Evolutionary conservation across 2,888 invertebrate genomes (phyloP), one percentile per base, ranked within the genome.

Genomic region (Tetranychus piercei): DNA sequence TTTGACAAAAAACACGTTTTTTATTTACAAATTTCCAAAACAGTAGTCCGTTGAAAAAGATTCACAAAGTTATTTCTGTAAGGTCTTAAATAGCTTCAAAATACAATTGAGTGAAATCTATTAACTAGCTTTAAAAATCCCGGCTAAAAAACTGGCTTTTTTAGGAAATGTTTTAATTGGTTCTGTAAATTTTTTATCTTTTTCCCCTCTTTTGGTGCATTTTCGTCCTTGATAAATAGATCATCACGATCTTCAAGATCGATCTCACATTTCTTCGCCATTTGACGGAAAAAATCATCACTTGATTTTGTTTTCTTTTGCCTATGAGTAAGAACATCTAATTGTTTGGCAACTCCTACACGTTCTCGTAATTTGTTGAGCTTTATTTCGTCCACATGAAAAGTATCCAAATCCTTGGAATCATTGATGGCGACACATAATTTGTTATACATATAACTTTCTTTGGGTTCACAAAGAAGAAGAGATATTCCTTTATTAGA

Each of bases 401-500:
- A 95, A 0, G 86, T 82, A 0, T 93, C 90, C 55, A 96, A 83
- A 82, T 93, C 92, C 77, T 90, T 86, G 73, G 94, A 88, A 84
- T 90, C 89, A 77, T 90, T 89, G 7, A 97, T 85, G 0, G 92
- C 92, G 80, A 87, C 86, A 79, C 93, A 90, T 18, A 97, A 85
- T 80, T 90, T 90, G 0, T 88, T 83, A 74, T 81, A 75, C 79
- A 92, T 97, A 76, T 86, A 86, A 76, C 86, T 87, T 81, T 97
- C 97, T 0, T 88, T 86, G 0, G 94, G 92, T 80, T 94, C 94
- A 83, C 96, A 89, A 79, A 99, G 85, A 77, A 97, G 85, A 3
- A 99, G 88, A 4, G 96, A 92, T 11, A 96, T 87, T 0, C 99
- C 99, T 80, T 91, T 88, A 76, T 88, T 88, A 75, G 87, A 86